Evolutionary conservation across 2,113 vertebrate genomes (phyloP), one percentile per base, ranked within the genome.

Genomic region (Acanthochromis polyacanthus): DNA sequence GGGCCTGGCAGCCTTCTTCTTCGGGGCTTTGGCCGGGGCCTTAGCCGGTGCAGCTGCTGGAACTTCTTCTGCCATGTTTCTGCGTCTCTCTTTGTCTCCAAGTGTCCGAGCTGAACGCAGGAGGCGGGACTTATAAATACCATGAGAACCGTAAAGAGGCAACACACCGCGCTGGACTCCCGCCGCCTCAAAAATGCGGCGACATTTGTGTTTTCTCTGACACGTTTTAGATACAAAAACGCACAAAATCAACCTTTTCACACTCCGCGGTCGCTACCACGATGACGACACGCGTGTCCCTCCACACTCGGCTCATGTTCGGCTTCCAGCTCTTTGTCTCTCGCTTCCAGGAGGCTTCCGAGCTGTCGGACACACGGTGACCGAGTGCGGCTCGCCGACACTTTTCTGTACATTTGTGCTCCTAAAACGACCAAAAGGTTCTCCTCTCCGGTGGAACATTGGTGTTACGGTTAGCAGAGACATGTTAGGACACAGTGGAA

Each of bases 381-480:
- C 28, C 45, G 51, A 16, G 22, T 22, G 64, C 53, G 5, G 32
- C 20, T 56, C 45, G 32, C 22, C 16, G 43, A 28, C 30, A 59
- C 32, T 65, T 75, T 75, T 68, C 74, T 52, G 5, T 23, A 52
- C 46, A 22, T 68, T 77, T 77, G 46, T 15, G 38, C 43, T 51
- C 46, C 23, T 43, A 77, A 68, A 61, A 40, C 10, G 23, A 3
- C 19, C 28, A 11, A 68, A 68, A 77, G 10, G 23, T 12, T 5
- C 32, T 6, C 5, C 4, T 36, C 32, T 53, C 61, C 1, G 19
- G 16, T 5, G 8, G 25, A 40, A 19, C 14, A 7, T n/a, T 6
- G 11, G 11, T 30, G 20, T n/a, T 45, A 5, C 10, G 36, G 56
- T 32, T 43, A 68, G 64, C 22, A 20, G 25, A 77, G 56, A 77